Percentiles rank a stretch among this genome's conserved stretches.
These are phyloP conservation scores for Apotomis capreana DNA, from an alignment of 2,888 invertebrate species.

Conservation along the genomic window DNA sequence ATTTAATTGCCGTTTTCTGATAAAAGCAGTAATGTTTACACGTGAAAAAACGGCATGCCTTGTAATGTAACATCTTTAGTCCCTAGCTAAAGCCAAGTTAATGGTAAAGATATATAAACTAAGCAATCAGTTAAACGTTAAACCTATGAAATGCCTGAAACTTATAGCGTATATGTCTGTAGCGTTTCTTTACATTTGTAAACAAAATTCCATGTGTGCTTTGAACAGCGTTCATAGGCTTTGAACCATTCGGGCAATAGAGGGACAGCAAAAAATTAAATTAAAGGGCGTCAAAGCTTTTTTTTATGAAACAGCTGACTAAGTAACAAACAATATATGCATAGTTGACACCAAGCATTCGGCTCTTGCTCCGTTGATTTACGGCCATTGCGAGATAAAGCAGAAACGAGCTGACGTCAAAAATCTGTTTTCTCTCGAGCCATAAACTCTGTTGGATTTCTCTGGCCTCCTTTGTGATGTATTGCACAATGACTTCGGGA, in stretches of 20 bases:
- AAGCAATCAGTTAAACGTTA: too few species aligned
- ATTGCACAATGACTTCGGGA: slow-evolving; percentile 72
- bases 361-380: slow-evolving; percentile 64
- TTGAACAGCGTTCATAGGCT: too few species aligned
- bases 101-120: too few species aligned
- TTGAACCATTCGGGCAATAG: background rate
- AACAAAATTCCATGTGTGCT: too few species aligned
- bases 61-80: background rate
- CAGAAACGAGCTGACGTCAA: slow-evolving; percentile 58
- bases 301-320: slow-evolving; percentile 20
- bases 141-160: too few species aligned
- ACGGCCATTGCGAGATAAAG: slow-evolving; percentile 56
- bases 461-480: slow-evolving; percentile 75
- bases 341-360: slow-evolving; percentile 40
- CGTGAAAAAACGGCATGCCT: background rate
- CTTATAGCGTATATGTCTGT: too few species aligned
- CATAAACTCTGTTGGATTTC: slow-evolving; percentile 70
- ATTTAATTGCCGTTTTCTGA: slow-evolving; percentile 3
- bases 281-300: background rate
- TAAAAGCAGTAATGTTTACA: background rate
- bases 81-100: too few species aligned
- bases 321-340: slow-evolving; percentile 48
- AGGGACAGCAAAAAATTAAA: background rate
- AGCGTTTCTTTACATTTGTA: too few species aligned
- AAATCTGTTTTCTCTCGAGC: slow-evolving; percentile 66